A percentile compares a stretch with the other conserved stretches of the same genome.
These are phyloP conservation scores for Actias luna DNA, from an alignment of 2,888 invertebrate species.

Conservation along the genomic window DNA sequence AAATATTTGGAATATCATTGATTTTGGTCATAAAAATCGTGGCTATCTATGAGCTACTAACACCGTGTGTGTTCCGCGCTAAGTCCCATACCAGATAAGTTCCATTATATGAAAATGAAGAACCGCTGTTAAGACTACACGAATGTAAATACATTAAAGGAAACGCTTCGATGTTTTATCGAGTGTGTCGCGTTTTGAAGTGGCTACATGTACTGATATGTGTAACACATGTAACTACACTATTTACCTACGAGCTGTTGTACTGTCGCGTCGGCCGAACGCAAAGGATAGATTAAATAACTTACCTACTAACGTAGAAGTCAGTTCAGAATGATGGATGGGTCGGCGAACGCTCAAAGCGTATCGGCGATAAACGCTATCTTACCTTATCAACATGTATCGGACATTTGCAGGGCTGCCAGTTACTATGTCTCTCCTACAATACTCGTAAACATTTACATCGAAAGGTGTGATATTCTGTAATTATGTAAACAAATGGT, in stretches of 20 bases:
- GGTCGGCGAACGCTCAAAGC: conserved; percentile 76
- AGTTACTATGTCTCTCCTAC: conserved; percentile 13
- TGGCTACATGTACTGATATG: conserved; percentile 69
- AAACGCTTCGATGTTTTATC: conserved; percentile 61
- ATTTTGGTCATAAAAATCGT: conserved; percentile 35
- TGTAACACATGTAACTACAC: conserved; percentile 70
- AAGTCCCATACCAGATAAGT: conserved; percentile 38
- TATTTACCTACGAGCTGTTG: conserved; percentile 64
- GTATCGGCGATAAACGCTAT: conserved; percentile 67
- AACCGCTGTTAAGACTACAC: conserved; percentile 45
- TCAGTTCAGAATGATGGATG: conserved; percentile 69
- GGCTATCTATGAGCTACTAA: conserved; percentile 31
- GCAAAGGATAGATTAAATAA: conserved; percentile 66
- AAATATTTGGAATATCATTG: conserved; percentile 13
- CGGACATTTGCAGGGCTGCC: conserved; percentile 50
- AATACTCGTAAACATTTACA: neutral
- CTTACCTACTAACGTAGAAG: conserved; percentile 49
- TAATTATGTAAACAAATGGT: neutral
- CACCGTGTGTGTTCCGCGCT: conserved; percentile 21
- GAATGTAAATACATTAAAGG: conserved; percentile 61
- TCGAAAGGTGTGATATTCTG: neutral
- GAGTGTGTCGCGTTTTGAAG: conserved; percentile 63
- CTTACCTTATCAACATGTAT: conserved; percentile 57
- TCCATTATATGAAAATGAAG: conserved; percentile 36
- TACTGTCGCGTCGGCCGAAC: conserved; percentile 64